Base-by-base conservation (phyloP, 2,888 invertebrate genomes). In the Acanthoscelides obtectus region DNA sequence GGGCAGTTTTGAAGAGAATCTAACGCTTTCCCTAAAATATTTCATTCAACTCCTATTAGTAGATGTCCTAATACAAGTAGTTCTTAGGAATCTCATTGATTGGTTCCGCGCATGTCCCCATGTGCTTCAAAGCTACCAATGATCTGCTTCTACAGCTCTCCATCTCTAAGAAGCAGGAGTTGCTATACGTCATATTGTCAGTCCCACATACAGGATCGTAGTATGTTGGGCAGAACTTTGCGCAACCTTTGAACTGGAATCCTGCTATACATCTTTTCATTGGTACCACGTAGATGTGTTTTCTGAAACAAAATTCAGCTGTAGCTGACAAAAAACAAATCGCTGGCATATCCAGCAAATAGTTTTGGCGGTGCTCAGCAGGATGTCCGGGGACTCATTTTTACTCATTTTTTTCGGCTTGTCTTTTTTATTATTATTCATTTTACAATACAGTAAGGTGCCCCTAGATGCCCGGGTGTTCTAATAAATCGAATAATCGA, bases 191-290 rank as follows among this genome's bases (percentile, higher is more conserved):
- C 88, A 93, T 94, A 74, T 91, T 90, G 82, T 97, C 97, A 1
- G 93, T 94, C n/a, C 96, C 97, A 84, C 97, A 97, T 5, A 97
- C 94, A 0, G 96, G 96, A 82, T 96, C 95, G 86, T 92, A 96
- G 79, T 94, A 93, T 0, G 93, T 89, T 8, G 95, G 93, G 80
- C 96, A 96, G 77, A 96, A 95, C 80, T 93, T 91, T 68, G 94
- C 93, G 81, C 96, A 96, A 69, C 96, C 96, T 67, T 92, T 90
- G 86, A 95, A 95, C 80, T 93, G 90, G 87, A 96, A 95, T 71
- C 94, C 92, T 68, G 94, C 88, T 25, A 96, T 87, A 84, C 96
- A 96, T 64, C 95, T 89, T 83, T 95, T 94, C 86, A 96, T 89
- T 0, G 96, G 96, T n/a, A 96, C 94, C 64, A 95, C 94, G 85